Percentiles rank a stretch among this genome's conserved stretches.
Conservation (phyloP, 1,140 invertebrate species). For the Diorhabda elongata region DNA sequence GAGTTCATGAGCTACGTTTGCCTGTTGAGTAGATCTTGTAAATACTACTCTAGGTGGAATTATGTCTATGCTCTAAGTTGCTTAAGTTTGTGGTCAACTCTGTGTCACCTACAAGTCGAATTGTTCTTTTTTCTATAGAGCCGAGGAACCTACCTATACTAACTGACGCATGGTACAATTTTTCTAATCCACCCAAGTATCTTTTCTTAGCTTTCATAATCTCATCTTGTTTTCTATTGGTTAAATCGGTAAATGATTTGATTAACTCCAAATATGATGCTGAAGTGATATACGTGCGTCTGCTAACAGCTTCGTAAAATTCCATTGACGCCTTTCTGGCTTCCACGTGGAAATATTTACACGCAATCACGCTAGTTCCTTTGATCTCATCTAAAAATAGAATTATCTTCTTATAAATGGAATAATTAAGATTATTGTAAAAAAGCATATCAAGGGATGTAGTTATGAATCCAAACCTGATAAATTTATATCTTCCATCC, state of each 20-base stretch:
- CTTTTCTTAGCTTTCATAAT: conserved; percentile 65
- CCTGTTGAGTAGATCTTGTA: too few relatives aligned
- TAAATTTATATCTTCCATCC: conserved; percentile 73
- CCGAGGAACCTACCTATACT: conserved; percentile 41
- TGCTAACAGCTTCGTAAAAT: conserved; percentile 63
- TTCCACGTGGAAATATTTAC: conserved; percentile 83
- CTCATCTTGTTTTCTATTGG: conserved; percentile 74
- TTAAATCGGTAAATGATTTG: conserved; percentile 71
- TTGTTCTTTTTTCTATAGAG: too few relatives aligned
- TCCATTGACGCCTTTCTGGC: conserved; percentile 59
- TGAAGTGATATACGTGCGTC: conserved; percentile 85
- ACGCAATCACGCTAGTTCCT: conserved; percentile 66
- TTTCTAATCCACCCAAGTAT: conserved; percentile 82
- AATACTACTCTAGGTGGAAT: too few relatives aligned
- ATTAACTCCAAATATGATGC: conserved; percentile 87
- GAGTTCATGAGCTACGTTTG: too few relatives aligned
- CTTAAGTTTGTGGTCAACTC: too few relatives aligned
- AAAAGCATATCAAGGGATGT: not conserved
- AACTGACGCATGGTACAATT: conserved; percentile 76
- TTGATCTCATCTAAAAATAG: conserved; percentile 53
- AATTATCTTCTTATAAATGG: not conserved
- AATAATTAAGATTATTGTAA: not conserved
- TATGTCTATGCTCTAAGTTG: too few relatives aligned
- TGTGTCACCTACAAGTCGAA: too few relatives aligned
- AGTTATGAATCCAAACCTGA: conserved; percentile 45